Evolutionary conservation across 2,888 invertebrate species (phyloP).

Genomic region (Cataglyphis livida): DNA sequence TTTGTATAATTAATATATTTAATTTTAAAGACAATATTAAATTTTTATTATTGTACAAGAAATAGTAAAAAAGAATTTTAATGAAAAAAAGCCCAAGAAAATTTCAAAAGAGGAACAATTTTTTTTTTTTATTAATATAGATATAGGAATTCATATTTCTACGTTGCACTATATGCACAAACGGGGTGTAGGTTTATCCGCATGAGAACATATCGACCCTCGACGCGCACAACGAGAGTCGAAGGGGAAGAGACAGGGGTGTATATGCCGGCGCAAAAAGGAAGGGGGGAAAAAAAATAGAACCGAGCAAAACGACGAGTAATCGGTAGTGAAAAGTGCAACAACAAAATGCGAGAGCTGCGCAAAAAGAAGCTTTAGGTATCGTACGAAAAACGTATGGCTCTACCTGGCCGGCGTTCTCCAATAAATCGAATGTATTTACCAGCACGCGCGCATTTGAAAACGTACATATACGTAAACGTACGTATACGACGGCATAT

Average conservation of each 20-base stretch:
- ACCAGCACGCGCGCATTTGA: conserved; percentile 52
- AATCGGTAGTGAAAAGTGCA: conserved; percentile 61
- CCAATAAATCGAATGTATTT: conserved; percentile 75
- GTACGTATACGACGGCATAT: background rate
- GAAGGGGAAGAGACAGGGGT: conserved; percentile 22
- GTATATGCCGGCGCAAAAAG: conserved; percentile 30
- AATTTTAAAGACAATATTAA: background rate
- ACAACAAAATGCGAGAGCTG: conserved; percentile 61
- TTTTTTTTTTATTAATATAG: conserved; percentile 39
- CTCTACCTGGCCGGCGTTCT: conserved; percentile 61
- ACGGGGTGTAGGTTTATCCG: conserved; percentile 21
- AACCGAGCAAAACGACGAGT: conserved; percentile 37
- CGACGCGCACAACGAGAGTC: conserved; percentile 32
- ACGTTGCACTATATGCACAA: conserved; percentile 1
- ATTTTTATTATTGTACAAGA: background rate
- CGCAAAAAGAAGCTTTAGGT: conserved; percentile 71
- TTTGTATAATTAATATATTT: background rate
- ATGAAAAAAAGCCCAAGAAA: background rate
- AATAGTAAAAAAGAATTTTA: background rate
- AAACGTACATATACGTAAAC: background rate
- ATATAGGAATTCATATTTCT: background rate
- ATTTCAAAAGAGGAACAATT: background rate
- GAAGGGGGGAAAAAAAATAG: conserved; percentile 18
- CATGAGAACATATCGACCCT: conserved; percentile 41
- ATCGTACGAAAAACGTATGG: conserved; percentile 69